A percentile compares a stretch with the other conserved stretches of the same genome.
Conservation (phyloP, 2,888 invertebrate genomes). For the Octonoba sinensis region DNA sequence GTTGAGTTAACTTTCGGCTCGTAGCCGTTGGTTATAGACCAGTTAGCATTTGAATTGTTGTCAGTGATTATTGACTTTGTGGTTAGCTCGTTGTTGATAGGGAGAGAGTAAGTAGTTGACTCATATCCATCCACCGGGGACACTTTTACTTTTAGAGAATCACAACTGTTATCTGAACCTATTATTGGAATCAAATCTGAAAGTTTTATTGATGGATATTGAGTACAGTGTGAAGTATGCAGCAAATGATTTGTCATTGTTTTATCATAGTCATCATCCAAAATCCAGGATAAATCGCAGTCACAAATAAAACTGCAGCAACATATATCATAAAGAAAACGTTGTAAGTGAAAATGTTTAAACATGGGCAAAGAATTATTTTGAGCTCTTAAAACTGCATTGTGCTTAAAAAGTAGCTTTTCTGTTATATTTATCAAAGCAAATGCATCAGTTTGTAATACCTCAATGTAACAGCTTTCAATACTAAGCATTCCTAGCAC, state of each 20-base stretch:
- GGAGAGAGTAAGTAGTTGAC: no score
- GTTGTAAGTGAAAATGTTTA: no score
- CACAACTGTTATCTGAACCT: conserved; percentile 16
- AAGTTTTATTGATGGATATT: not conserved
- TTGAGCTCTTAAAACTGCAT: conserved; percentile 9
- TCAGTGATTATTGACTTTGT: no score
- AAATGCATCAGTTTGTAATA: conserved; percentile 19
- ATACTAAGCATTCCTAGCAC: conserved; percentile 3
- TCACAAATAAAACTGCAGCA: conserved; percentile 32
- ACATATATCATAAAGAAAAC: not conserved
- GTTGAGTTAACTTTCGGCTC: no score
- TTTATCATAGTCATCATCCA: not conserved
- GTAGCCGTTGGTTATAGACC: no score
- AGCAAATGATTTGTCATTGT: not conserved
- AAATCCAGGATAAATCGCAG: conserved; percentile 37
- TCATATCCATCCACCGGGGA: no score
- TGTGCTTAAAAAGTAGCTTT: conserved; percentile 19
- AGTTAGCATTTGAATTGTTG: no score
- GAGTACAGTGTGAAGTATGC: conserved; percentile 8
- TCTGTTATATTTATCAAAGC: conserved; percentile 4
- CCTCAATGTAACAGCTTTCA: not conserved
- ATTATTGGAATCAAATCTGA: not conserved
- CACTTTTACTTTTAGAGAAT: conserved; percentile 20
- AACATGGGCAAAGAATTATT: conserved; percentile 1
- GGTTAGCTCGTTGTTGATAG: no score